Conservation (phyloP, 1,140 invertebrate genomes). For the Drosophila sp. region DNA sequence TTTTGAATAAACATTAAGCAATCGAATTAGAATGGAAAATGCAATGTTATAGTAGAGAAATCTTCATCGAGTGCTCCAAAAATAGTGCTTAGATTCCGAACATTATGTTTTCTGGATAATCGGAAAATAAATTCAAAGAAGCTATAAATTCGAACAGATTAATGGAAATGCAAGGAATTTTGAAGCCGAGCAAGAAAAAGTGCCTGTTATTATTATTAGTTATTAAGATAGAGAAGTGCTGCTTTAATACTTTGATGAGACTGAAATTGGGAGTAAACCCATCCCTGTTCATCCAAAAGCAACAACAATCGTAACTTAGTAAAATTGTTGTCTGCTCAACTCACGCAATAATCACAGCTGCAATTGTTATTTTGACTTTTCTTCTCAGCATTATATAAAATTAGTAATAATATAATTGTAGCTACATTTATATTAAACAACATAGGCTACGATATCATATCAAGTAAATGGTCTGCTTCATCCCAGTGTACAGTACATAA, state of each 20-base stretch:
- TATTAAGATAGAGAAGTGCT: slow-evolving; percentile 37
- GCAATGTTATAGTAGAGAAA: not conserved
- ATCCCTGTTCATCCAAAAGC: not conserved
- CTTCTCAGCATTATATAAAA: slow-evolving; percentile 46
- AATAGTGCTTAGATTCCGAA: not conserved
- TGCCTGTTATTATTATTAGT: slow-evolving; percentile 12
- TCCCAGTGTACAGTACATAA: slow-evolving; percentile 22
- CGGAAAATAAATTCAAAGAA: slow-evolving; percentile 55
- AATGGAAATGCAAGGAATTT: slow-evolving; percentile 30
- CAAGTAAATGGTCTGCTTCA: slow-evolving; percentile 17
- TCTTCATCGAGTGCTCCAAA: not conserved
- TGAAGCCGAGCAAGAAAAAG: slow-evolving; percentile 22
- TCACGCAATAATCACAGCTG: slow-evolving; percentile 71
- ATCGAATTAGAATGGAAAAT: not conserved
- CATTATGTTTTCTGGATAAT: too few species aligned
- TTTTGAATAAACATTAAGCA: not conserved
- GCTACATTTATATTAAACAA: slow-evolving; percentile 13
- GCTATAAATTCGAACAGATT: slow-evolving; percentile 64
- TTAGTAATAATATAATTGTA: slow-evolving; percentile 8
- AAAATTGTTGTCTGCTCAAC: slow-evolving; percentile 47
- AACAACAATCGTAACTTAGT: slow-evolving; percentile 34
- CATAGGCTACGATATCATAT: slow-evolving; percentile 26
- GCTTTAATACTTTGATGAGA: not conserved
- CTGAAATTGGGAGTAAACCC: not conserved
- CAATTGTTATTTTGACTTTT: slow-evolving; percentile 62